Evolutionary conservation across 2,113 vertebrate genomes (phyloP), one percentile per base, ranked within the genome.

Genomic region (Eublepharis macularius): DNA sequence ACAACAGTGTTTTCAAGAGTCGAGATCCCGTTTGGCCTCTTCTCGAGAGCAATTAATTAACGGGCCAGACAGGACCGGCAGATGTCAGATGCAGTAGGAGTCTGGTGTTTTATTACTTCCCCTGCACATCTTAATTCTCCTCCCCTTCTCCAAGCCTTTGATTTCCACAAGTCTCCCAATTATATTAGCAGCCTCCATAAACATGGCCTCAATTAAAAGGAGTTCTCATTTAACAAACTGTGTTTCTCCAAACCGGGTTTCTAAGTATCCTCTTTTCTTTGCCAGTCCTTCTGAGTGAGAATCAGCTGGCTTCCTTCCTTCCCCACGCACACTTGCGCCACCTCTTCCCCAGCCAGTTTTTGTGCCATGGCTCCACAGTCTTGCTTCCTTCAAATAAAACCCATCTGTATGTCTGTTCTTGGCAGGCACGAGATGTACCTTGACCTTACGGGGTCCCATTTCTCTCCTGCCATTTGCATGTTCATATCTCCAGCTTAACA

Each of bases 51-150:
- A 89, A 82, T 94, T 81, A 91, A 85, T 90, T 93, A 92, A 93
- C 92, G 92, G 91, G n/a, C 89, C 92, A 91, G 91, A 90, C 88
- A 93, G 90, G 76, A 92, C 92, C 79, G 88, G 91, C 91, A 89
- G 88, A 88, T 86, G 87, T 85, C 87, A 86, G 88, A 87, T 88
- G 82, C 84, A 87, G 91, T 90, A 90, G 85, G 89, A 93, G 87
- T 88, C 84, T 83, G 91, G 90, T 92, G 80, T 90, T 88, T 86
- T 93, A 89, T 85, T 93, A 87, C 93, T 91, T 91, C 90, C 86
- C 63, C 81, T 86, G 72, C 85, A 80, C 34, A 88, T 76, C 32
- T 34, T 76, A 76, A 76, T 34, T 76, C 11, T 34, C 14, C 11
- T 17, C 4, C 82, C 73, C 81, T 92, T 90, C 90, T 88, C 85